Percentiles rank a stretch among this genome's conserved stretches.
These are phyloP conservation scores for Diaprepes abbreviatus DNA, from an alignment of 2,888 invertebrate species.

Conservation along the genomic window DNA sequence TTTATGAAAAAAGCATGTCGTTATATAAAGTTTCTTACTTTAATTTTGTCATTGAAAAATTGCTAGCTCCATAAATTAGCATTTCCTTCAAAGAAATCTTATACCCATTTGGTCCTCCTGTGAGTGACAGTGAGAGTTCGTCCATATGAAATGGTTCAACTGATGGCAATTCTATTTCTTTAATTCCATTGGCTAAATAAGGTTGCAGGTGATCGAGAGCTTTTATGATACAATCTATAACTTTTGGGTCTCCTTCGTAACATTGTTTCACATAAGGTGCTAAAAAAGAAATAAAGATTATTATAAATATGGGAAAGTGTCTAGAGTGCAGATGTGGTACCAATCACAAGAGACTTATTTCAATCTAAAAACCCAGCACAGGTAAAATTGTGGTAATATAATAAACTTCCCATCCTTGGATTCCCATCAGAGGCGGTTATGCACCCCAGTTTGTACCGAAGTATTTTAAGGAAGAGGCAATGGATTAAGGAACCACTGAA, in stretches of 20 bases:
- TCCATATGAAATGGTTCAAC: conserved; percentile 78
- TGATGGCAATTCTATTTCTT: conserved; percentile 76
- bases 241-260: conserved; percentile 73
- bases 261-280: conserved; percentile 79
- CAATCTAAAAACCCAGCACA: too few species aligned
- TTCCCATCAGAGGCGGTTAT: too few species aligned
- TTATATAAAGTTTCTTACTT: too few species aligned
- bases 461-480: too few species aligned
- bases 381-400: too few species aligned
- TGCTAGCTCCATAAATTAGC: conserved; percentile 75
- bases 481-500: too few species aligned
- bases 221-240: conserved; percentile 72
- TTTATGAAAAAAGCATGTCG: too few species aligned
- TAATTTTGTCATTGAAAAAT: conserved; percentile 72
- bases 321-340: too few species aligned
- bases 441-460: too few species aligned
- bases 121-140: conserved; percentile 72
- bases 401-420: too few species aligned
- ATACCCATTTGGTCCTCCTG: conserved; percentile 73
- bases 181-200: conserved; percentile 73
- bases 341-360: too few species aligned
- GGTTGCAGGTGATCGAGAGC: conserved; percentile 74
- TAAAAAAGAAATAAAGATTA: conserved; percentile 60
- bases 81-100: conserved; percentile 73
- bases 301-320: too few species aligned